A percentile compares a stretch with the other conserved stretches of the same genome.
Evolutionary conservation across 2,888 invertebrate genomes (phyloP).

Genomic region (Physocephala rufipes): DNA sequence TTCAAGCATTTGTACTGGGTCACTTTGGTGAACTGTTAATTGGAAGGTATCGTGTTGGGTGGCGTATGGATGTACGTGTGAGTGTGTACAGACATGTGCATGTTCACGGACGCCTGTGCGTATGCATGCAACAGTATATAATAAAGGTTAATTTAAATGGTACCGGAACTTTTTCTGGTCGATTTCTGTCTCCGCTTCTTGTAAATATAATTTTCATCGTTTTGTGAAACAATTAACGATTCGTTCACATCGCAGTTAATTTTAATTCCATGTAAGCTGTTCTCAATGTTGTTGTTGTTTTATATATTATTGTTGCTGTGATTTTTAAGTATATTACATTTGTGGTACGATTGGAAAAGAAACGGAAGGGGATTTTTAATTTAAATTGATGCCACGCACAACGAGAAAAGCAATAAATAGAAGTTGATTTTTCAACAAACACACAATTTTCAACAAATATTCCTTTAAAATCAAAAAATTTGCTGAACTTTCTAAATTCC

Average conservation of each 20-base stretch:
- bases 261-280: conserved; percentile 35
- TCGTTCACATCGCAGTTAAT: conserved; percentile 16
- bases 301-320: background rate
- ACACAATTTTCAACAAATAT: too few relatives aligned
- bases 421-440: too few relatives aligned
- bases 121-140: conserved; percentile 39
- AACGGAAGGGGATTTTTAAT: background rate
- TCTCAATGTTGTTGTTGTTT: conserved; percentile 42
- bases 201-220: conserved; percentile 12
- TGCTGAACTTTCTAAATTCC: too few relatives aligned
- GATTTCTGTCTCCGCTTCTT: conserved; percentile 55
- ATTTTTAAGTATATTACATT: background rate
- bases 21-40: too few relatives aligned
- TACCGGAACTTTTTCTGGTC: conserved; percentile 61
- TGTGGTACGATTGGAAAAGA: background rate
- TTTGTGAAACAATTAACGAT: background rate
- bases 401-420: too few relatives aligned
- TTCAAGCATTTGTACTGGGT: too few relatives aligned
- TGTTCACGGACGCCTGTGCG: conserved; percentile 35
- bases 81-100: conserved; percentile 12
- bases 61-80: too few relatives aligned
- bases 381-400: conserved; percentile 6
- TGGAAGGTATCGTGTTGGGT: too few relatives aligned
- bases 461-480: too few relatives aligned
- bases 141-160: conserved; percentile 64